Conservation (phyloP, 2,888 invertebrate species). For the Eupithecia vulgata region DNA sequence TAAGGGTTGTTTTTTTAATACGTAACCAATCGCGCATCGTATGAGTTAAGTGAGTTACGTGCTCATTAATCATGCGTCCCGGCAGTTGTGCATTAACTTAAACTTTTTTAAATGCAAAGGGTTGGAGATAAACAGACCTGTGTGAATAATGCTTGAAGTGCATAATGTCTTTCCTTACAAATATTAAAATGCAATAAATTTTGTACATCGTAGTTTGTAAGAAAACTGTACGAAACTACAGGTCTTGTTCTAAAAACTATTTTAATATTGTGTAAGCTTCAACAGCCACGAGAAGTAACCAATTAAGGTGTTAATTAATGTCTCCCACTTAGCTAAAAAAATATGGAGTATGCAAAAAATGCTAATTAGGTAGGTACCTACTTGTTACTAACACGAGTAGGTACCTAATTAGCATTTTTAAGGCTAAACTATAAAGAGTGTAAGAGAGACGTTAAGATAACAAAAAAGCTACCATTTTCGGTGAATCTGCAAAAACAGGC, state of each 20-base stretch:
- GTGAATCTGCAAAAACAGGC: not conserved
- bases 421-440: not conserved
- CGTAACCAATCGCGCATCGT: constrained; percentile 11
- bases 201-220: not conserved
- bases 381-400: not conserved
- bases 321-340: constrained; percentile 22
- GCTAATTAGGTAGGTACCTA: not conserved
- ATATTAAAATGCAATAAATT: not conserved
- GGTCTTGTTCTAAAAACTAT: not conserved
- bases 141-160: not conserved
- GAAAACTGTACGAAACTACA: not conserved
- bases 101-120: constrained; percentile 4
- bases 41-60: constrained; percentile 31
- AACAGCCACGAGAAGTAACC: not conserved
- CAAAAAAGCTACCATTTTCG: not conserved
- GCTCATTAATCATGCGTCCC: constrained; percentile 26
- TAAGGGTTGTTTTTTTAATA: constrained; percentile 21
- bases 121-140: not conserved
- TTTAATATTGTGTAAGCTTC: not conserved
- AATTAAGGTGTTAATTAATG: constrained; percentile 11
- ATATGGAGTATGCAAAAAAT: constrained; percentile 3
- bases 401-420: too few species aligned
- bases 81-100: constrained; percentile 19
- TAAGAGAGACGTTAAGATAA: not conserved
- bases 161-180: not conserved